Evolutionary conservation across 1,140 invertebrate genomes (phyloP).

Genomic region (Drosophila burlai): DNA sequence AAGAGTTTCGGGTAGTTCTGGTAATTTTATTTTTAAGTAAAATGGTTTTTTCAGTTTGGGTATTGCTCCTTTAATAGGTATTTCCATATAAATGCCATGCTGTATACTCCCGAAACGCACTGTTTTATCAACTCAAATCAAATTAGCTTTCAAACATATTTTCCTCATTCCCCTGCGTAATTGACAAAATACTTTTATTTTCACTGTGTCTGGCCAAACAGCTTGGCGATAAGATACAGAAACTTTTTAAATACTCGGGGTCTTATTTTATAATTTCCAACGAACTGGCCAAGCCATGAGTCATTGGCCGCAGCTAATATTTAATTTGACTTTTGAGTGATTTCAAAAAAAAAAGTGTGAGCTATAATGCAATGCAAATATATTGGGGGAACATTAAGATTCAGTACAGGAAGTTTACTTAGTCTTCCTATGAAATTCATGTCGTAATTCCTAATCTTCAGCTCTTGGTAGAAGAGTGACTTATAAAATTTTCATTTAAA

Average conservation of each 20-base stretch:
- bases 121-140: neutral
- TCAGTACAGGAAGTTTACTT: neutral
- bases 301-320: constrained; percentile 36
- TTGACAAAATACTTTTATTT: constrained; percentile 30
- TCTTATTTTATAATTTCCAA: constrained; percentile 36
- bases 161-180: neutral
- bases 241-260: constrained; percentile 32
- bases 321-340: constrained; percentile 16
- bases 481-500: neutral
- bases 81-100: neutral
- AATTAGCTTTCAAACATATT: constrained; percentile 15
- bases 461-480: neutral
- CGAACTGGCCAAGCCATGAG: constrained; percentile 16
- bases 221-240: constrained; percentile 48
- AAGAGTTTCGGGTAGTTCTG: neutral
- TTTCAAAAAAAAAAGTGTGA: neutral
- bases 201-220: constrained; percentile 16
- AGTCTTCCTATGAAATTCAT: neutral
- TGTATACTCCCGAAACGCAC: neutral
- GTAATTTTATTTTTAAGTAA: too few relatives aligned
- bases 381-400: neutral
- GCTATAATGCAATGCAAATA: neutral
- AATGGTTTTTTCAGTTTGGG: neutral
- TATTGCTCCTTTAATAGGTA: neutral
- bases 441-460: neutral